A percentile compares a stretch with the other conserved stretches of the same genome.
phyloP scores from a whole-genome alignment of 2,113 vertebrate genomes.

The Syngnathus floridae region DNA sequence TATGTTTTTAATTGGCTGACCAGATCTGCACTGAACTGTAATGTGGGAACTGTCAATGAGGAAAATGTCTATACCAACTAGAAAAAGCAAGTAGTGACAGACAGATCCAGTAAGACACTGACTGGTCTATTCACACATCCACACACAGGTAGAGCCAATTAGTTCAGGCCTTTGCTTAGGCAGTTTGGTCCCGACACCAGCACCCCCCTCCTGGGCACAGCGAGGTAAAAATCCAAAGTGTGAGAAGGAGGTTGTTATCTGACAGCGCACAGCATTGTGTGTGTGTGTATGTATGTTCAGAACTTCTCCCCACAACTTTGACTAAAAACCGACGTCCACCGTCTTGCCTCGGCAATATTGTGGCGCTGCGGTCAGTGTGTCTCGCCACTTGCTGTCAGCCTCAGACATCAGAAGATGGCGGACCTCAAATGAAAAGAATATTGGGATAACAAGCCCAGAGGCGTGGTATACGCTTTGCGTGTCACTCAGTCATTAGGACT shows the following conservation, averaged over 20 bases:
- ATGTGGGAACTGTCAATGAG: neutral
- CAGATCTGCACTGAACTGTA: too few relatives aligned
- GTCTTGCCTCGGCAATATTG: neutral
- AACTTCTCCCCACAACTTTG: slow-evolving; percentile 39
- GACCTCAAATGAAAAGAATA: neutral
- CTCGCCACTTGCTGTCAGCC: neutral
- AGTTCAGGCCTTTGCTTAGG: slow-evolving; percentile 30
- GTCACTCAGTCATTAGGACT: too few relatives aligned
- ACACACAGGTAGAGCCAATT: slow-evolving; percentile 42
- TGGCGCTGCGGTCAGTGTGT: neutral
- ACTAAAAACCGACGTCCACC: slow-evolving; percentile 11
- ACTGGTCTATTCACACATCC: slow-evolving; percentile 3
- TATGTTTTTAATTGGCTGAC: too few relatives aligned
- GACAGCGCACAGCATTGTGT: slow-evolving; percentile 32
- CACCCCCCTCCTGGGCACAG: slow-evolving; percentile 41
- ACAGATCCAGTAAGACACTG: neutral
- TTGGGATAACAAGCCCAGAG: neutral
- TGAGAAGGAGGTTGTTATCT: slow-evolving; percentile 52
- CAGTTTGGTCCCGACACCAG: slow-evolving; percentile 34
- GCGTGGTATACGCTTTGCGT: too few relatives aligned
- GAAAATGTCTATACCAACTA: neutral
- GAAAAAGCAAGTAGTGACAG: neutral
- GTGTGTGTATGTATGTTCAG: slow-evolving; percentile 23
- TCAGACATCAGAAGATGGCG: too few relatives aligned
- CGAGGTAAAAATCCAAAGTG: slow-evolving; percentile 52